These are phyloP conservation scores for Tretioscincus oriximinensis DNA, from an alignment of 2,113 vertebrate species.

Conservation along the genomic window DNA sequence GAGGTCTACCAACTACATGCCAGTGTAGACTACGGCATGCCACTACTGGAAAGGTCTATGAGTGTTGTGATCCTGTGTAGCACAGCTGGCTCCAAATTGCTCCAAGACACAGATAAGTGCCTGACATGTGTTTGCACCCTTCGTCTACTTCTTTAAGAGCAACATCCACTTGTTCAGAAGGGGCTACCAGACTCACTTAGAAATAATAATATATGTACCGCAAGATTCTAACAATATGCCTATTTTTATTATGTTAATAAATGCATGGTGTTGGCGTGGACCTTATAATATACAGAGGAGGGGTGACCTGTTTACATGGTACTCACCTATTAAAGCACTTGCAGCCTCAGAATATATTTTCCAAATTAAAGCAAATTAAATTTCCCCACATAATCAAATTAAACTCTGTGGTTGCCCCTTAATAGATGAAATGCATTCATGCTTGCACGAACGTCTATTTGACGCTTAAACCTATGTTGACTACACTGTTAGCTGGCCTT, in stretches of 20 bases:
- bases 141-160: too few relatives aligned
- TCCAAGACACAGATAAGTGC: too few relatives aligned
- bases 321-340: constrained; percentile 50
- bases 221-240: constrained; percentile 17
- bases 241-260: neutral
- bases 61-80: too few relatives aligned
- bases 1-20: too few relatives aligned
- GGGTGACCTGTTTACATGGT: constrained; percentile 43
- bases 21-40: too few relatives aligned
- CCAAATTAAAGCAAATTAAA: constrained; percentile 59
- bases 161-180: too few relatives aligned
- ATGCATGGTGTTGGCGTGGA: neutral
- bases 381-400: constrained; percentile 54
- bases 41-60: too few relatives aligned
- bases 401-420: constrained; percentile 47
- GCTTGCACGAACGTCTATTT: constrained; percentile 49
- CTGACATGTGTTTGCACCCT: too few relatives aligned
- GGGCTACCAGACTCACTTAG: too few relatives aligned
- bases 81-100: too few relatives aligned
- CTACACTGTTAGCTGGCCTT: constrained; percentile 43
- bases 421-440: constrained; percentile 58
- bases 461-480: constrained; percentile 45
- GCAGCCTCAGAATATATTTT: constrained; percentile 43
- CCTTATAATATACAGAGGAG: constrained; percentile 2
- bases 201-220: neutral